Conservation (phyloP, 2,888 invertebrate species). For the Sarcophaga carnaria region DNA sequence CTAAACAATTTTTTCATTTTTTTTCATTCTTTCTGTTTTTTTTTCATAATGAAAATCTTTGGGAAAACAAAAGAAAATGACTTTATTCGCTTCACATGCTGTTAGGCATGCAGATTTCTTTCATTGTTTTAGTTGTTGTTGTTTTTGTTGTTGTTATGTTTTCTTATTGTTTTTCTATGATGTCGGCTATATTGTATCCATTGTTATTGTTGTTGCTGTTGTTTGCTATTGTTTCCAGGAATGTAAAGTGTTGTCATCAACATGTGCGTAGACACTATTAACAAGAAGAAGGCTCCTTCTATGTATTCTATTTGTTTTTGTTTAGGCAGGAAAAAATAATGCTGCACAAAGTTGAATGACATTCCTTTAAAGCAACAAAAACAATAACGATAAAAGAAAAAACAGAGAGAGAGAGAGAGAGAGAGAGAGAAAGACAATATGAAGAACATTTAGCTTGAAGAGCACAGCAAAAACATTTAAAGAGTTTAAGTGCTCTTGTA, state of each 20-base stretch:
- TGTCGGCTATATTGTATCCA: conserved; percentile 53
- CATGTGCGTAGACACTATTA: conserved; percentile 66
- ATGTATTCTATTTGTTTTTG: neutral
- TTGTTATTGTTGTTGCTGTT: conserved; percentile 29
- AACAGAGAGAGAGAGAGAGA: neutral
- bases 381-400: too few species aligned
- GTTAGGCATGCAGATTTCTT: conserved; percentile 51
- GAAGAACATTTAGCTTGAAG: too few species aligned
- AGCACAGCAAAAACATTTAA: conserved; percentile 3
- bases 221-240: conserved; percentile 55
- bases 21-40: neutral
- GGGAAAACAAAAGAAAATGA: conserved; percentile 43
- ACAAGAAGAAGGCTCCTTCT: conserved; percentile 6
- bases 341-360: conserved; percentile 55
- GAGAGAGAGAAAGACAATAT: neutral
- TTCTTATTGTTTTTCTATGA: conserved; percentile 30
- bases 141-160: neutral
- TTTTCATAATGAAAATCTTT: conserved; percentile 25
- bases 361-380: conserved; percentile 16
- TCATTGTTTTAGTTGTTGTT: conserved; percentile 5
- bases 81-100: conserved; percentile 47
- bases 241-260: conserved; percentile 64
- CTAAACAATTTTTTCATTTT: conserved; percentile 44
- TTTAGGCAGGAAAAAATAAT: conserved; percentile 21
- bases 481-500: conserved; percentile 8